Conservation (phyloP, 64 coral and sea anemone species). For the Pocillopora damicornis region DNA sequence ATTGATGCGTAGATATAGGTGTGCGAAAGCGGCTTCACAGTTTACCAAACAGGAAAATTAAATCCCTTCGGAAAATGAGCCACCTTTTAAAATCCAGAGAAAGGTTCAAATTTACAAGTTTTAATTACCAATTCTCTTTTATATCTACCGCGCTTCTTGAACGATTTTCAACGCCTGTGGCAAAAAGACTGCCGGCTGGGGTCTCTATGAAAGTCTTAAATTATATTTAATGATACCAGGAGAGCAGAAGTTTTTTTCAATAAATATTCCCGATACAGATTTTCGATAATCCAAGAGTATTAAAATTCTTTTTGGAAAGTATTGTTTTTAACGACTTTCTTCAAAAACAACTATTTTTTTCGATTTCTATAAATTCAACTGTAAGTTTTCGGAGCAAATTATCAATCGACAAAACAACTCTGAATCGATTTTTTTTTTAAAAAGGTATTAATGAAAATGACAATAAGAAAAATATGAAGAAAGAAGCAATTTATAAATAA, state of each 20-base stretch:
- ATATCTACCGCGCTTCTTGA: slow-evolving; percentile 11
- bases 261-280: background rate
- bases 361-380: background rate
- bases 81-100: background rate
- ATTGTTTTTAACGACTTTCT: background rate
- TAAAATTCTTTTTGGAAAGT: slow-evolving; percentile 16
- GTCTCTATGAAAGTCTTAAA: slow-evolving; percentile 2
- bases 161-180: background rate
- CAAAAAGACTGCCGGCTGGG: slow-evolving; percentile 9
- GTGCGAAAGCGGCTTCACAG: background rate
- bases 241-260: background rate
- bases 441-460: background rate
- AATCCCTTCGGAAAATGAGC: background rate
- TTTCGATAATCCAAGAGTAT: background rate
- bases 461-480: no score
- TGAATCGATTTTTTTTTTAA: background rate
- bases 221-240: slow-evolving; percentile 6
- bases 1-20: background rate
- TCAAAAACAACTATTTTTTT: background rate
- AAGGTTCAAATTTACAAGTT: slow-evolving; percentile 8
- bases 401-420: background rate
- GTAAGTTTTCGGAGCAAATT: slow-evolving; percentile 8
- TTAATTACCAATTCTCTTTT: slow-evolving; percentile 20
- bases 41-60: background rate
- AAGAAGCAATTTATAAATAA: background rate